Base-by-base conservation (phyloP, 2,888 invertebrate species). In the Drosophila maculinotata region DNA sequence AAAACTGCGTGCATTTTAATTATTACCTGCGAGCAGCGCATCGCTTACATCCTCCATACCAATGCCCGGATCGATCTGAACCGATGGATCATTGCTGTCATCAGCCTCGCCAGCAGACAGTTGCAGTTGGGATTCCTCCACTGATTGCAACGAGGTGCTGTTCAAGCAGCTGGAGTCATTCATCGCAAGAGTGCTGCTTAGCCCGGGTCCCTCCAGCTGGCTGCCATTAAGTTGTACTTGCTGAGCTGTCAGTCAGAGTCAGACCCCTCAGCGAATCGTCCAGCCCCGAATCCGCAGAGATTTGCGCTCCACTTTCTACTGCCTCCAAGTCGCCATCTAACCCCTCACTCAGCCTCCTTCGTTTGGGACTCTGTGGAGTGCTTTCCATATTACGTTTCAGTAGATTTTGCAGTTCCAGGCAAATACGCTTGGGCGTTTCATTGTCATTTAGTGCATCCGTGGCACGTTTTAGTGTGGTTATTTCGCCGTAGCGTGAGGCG, bases 1-100 rank as follows among this genome's bases (percentile, higher is more conserved):
- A 10, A 10, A 31, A 45, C 8, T 38, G 10, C 9, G 35, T 25
- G 39, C 14, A 52, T 17, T 54, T 56, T 65, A 48, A 44, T 75
- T n/a, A n/a, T 86, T 82, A 87, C 83, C 83, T 81, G 71, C 17
- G 6, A 33, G 41, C 20, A 33, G n/a, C 4, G 54, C 20, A 8
- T 63, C 39, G 14, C 28, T 51, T 2, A 51, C 12, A 15, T 70
- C 64, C 2, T 80, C 81, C 54, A 84, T 36, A n/a, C 51, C 65
- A 54, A 73, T 59, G 25, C 70, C 86, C n/a, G 56, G 65, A 65
- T 84, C 81, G 9, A 65, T 38, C 20, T 59, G 66, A 9, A 58
- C 3, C 1, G 36, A 33, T 17, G 20, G 33, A 25, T 75, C 57
- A 36, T 25, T 49, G 28, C 31, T 59, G 0, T 47, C 45, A 5